A percentile compares a stretch with the other conserved stretches of the same genome.
phyloP scores from a whole-genome alignment of 2,113 vertebrate species.

The Daphoenositta chrysoptera region DNA sequence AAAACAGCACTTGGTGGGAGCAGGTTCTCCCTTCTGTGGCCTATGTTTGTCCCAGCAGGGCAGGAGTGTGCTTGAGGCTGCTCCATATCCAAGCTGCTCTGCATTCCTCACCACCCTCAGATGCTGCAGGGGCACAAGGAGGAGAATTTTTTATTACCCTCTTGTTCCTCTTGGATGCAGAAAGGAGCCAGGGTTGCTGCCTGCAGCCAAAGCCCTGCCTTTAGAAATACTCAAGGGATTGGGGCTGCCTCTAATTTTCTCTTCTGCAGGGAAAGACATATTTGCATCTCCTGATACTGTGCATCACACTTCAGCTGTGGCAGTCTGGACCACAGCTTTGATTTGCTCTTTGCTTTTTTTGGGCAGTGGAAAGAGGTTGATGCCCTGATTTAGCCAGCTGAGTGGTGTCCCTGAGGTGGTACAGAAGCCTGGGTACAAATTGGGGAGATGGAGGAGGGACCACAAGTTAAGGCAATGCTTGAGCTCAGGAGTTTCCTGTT shows the following conservation, averaged over 20 bases:
- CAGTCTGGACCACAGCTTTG: background rate
- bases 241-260: background rate
- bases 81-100: fast-evolving
- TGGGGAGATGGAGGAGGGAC: background rate
- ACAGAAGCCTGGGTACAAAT: background rate
- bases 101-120: background rate
- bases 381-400: background rate
- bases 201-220: background rate
- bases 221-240: background rate
- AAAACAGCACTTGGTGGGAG: background rate
- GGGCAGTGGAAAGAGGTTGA: background rate
- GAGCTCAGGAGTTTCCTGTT: background rate
- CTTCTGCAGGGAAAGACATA: background rate
- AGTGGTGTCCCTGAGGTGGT: background rate
- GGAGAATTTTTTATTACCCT: background rate
- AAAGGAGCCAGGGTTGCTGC: background rate
- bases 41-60: background rate
- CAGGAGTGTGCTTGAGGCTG: background rate
- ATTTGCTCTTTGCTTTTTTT: background rate
- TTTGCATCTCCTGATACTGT: background rate
- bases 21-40: background rate
- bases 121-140: background rate
- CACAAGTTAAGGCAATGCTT: background rate
- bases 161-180: background rate
- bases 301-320: background rate